Evolutionary conservation across 2,888 invertebrate species (phyloP).

Genomic region (Sussaba pulchella): DNA sequence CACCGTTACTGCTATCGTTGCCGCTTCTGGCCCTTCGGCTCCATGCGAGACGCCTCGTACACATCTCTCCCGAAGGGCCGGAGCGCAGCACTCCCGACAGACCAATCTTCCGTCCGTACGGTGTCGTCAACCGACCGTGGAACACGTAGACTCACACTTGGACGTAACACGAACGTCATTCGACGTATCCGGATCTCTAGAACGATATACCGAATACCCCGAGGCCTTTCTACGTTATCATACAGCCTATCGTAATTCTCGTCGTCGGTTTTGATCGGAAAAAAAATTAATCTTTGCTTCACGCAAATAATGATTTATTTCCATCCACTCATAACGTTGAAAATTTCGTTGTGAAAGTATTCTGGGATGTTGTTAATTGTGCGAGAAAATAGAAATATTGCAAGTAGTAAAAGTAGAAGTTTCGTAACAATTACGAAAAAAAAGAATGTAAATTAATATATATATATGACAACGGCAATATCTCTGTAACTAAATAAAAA

Average conservation of each 20-base stretch:
- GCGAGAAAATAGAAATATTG: too few species aligned
- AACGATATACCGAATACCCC: background rate
- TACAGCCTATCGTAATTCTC: background rate
- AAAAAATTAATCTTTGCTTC: too few species aligned
- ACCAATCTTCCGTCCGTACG: constrained; percentile 48
- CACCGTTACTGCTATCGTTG: constrained; percentile 16
- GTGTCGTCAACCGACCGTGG: constrained; percentile 54
- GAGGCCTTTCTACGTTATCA: constrained; percentile 1
- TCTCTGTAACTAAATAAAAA: too few species aligned
- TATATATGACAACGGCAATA: too few species aligned
- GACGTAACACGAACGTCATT: constrained; percentile 21
- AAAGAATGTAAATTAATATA: too few species aligned
- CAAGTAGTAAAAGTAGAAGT: too few species aligned
- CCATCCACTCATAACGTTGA: too few species aligned
- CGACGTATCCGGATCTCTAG: background rate
- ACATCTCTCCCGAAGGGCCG: constrained; percentile 69
- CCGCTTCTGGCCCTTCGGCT: constrained; percentile 25
- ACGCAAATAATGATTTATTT: too few species aligned
- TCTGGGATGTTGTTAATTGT: too few species aligned
- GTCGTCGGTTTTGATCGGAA: too few species aligned
- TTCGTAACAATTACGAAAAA: background rate
- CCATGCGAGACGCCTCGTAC: constrained; percentile 67
- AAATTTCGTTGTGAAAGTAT: too few species aligned
- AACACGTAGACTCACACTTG: too few species aligned
- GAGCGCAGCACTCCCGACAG: constrained; percentile 63